A percentile compares a stretch with the other conserved stretches of the same genome.
Evolutionary conservation across 2,113 vertebrate genomes (phyloP).

Genomic region (Plestiodon gilberti): DNA sequence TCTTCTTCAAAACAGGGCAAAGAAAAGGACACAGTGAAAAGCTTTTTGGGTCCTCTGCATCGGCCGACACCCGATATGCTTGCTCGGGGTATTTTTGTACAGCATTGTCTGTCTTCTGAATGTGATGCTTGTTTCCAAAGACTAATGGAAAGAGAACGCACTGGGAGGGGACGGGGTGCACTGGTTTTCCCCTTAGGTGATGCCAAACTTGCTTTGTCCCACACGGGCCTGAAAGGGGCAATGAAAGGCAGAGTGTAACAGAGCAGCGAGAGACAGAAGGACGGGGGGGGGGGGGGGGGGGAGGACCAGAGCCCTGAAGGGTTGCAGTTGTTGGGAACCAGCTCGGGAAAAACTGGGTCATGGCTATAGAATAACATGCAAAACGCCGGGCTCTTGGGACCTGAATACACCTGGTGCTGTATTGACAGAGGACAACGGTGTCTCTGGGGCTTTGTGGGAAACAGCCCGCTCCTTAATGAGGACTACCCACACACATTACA

Average conservation of each 20-base stretch:
- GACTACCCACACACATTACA: not conserved
- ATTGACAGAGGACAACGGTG: not conserved
- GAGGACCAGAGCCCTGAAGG: not conserved
- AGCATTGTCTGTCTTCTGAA: constrained; percentile 71
- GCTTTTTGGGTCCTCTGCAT: constrained; percentile 57
- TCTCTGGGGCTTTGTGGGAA: not conserved
- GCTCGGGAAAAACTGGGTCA: constrained; percentile 65
- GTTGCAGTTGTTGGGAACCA: no score
- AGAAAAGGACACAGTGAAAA: constrained; percentile 67
- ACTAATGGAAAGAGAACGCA: constrained; percentile 54
- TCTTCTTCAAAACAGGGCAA: constrained; percentile 50
- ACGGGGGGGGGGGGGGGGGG: not conserved
- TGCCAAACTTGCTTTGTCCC: constrained; percentile 50
- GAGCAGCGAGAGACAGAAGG: not conserved
- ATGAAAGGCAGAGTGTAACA: constrained; percentile 55
- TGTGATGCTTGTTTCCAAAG: constrained; percentile 73
- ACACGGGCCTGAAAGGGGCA: constrained; percentile 43
- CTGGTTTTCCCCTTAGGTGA: constrained; percentile 36
- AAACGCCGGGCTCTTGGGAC: rapidly evolving
- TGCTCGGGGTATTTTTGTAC: constrained; percentile 36
- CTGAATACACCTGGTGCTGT: not conserved
- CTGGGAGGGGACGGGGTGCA: constrained; percentile 7
- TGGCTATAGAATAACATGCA: constrained; percentile 56
- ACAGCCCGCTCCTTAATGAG: not conserved
- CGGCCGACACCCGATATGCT: constrained; percentile 71